phyloP scores from a whole-genome alignment of 2,888 invertebrate genomes.

The Eucera pruinosa region DNA sequence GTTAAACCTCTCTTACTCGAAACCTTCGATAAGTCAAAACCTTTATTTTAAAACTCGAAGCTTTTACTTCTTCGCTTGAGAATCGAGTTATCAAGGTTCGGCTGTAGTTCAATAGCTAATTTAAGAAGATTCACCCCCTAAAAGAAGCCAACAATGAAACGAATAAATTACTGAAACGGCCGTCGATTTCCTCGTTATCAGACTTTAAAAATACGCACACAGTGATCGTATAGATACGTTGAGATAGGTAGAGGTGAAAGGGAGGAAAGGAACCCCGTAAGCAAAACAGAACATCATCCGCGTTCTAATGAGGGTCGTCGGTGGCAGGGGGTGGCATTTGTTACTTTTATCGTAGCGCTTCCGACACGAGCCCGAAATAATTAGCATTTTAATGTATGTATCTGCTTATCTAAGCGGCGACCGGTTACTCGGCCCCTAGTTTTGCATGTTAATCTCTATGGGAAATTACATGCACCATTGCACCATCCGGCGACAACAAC shows the following conservation, averaged over 20 bases:
- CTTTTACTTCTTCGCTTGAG: too few relatives aligned
- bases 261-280: not conserved
- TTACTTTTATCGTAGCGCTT: constrained; percentile 68
- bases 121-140: not conserved
- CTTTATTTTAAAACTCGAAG: too few relatives aligned
- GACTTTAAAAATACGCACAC: not conserved
- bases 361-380: constrained; percentile 69
- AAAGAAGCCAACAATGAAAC: not conserved
- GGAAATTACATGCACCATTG: constrained; percentile 70
- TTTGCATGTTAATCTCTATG: constrained; percentile 75
- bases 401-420: constrained; percentile 70
- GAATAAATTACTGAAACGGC: not conserved
- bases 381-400: constrained; percentile 76
- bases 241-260: not conserved
- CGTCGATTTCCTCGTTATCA: not conserved
- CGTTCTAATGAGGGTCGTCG: constrained; percentile 63
- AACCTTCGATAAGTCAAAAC: too few relatives aligned
- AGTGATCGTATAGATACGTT: not conserved
- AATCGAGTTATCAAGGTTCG: too few relatives aligned
- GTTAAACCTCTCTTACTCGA: too few relatives aligned
- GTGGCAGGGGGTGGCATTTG: constrained; percentile 60
- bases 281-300: constrained; percentile 52
- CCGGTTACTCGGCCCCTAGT: constrained; percentile 51
- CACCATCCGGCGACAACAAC: constrained; percentile 43
- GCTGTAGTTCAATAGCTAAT: too few relatives aligned